Conservation (phyloP, 2,888 invertebrate genomes). For the Heliconius hortense region DNA sequence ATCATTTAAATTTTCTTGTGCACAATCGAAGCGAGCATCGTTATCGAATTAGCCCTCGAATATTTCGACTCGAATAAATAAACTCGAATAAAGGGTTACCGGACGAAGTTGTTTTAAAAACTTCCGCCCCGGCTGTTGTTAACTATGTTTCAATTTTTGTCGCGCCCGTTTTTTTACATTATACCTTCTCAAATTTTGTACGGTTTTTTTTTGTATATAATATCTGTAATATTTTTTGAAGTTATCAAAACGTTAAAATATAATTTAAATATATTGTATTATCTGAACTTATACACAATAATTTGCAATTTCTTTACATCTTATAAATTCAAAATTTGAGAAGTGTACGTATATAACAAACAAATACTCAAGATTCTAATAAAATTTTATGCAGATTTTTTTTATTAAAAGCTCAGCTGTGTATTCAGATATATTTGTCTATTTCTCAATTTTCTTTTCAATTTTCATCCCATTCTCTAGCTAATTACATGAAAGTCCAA, state of each 20-base stretch:
- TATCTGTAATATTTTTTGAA: background rate
- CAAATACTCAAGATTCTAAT: background rate
- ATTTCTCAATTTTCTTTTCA: conserved; percentile 22
- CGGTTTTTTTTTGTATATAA: no score
- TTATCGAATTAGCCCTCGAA: conserved; percentile 73
- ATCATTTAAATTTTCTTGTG: conserved; percentile 74
- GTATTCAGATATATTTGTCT: background rate
- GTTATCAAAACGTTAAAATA: background rate
- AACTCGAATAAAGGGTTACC: conserved; percentile 59
- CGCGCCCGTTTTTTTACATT: conserved; percentile 33
- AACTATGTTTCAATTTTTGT: conserved; percentile 40
- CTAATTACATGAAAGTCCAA: conserved; percentile 60
- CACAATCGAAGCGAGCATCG: conserved; percentile 62
- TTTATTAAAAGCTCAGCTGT: background rate
- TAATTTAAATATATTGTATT: background rate
- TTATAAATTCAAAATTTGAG: background rate
- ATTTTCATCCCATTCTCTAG: conserved; percentile 35
- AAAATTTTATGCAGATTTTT: background rate
- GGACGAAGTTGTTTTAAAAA: conserved; percentile 47
- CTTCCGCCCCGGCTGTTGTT: conserved; percentile 44
- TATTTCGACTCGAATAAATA: conserved; percentile 70
- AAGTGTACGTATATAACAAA: background rate
- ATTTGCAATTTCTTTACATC: no score
- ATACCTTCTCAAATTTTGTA: conserved; percentile 18
- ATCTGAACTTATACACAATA: no score